Percentiles rank a stretch among this genome's conserved stretches.
These are phyloP conservation scores for fruit fly (Drosophila melanogaster) DNA, from an alignment of 1,140 invertebrate genomes.

Conservation along the genomic window DNA sequence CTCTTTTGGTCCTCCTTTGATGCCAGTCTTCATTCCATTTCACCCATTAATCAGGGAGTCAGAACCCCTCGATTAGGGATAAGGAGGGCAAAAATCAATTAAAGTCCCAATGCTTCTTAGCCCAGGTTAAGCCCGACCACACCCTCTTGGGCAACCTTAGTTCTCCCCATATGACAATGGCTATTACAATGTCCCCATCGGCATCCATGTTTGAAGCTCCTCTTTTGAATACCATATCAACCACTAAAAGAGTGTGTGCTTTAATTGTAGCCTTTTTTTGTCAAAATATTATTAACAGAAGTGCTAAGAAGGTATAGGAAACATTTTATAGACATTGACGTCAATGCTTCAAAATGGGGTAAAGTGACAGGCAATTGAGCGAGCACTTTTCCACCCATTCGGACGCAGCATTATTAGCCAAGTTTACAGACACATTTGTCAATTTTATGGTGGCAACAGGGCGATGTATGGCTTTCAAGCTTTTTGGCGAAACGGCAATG, in stretches of 20 bases:
- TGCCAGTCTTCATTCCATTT: not conserved
- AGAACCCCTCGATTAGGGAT: constrained; percentile 70
- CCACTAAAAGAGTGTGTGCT: not conserved
- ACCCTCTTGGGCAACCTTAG: constrained; percentile 34
- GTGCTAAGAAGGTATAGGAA: not conserved
- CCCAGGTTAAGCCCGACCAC: not conserved
- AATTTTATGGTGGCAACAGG: constrained; percentile 80
- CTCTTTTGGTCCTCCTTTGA: not conserved
- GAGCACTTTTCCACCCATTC: constrained; percentile 15
- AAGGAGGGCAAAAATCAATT: constrained; percentile 66
- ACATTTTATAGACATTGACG: not conserved
- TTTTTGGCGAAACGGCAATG: constrained; percentile 46
- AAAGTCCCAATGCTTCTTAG: constrained; percentile 64
- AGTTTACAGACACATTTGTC: constrained; percentile 84
- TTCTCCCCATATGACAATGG: constrained; percentile 62
- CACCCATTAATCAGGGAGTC: constrained; percentile 22
- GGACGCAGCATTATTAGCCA: constrained; percentile 72
- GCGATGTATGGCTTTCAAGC: constrained; percentile 54
- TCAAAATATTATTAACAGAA: not conserved
- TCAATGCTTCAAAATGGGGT: not conserved
- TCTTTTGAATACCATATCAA: no score
- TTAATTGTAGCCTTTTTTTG: no score
- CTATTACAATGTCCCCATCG: constrained; percentile 54
- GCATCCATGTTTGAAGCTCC: constrained; percentile 14
- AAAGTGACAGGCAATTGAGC: not conserved